Base-by-base conservation (phyloP, 2,113 vertebrate genomes). In the Perca schrenkii region DNA sequence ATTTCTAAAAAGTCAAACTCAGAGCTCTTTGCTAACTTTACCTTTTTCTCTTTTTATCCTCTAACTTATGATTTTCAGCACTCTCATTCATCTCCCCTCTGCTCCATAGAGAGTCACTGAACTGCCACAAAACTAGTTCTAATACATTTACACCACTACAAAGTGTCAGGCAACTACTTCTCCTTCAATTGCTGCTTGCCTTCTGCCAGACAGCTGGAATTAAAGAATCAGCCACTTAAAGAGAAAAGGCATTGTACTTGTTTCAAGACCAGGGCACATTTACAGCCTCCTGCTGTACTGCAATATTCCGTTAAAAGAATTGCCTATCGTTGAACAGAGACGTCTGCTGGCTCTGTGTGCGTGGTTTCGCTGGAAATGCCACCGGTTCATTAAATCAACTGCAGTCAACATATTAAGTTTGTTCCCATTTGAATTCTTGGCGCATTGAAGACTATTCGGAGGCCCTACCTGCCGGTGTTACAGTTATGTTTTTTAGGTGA, bases 401-500 rank as follows among this genome's bases (percentile, higher is more conserved):
- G 89, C 80, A 91, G 82, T 86, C 78, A 83, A 93, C 89, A 91
- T 92, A 92, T 91, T 93, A 92, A 85, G 80, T 91, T 91, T 83
- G 69, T 53, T 88, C 78, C 79, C 80, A 80, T 94, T 89, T 84
- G 82, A 86, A 94, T 94, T 91, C 83, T 77, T 90, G 80, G 57
- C 53, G 60, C 65, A 61, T 70, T 74, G 66, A 74, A 62, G 79
- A 87, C 68, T 62, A 67, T 79, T 83, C 83, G 74, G 74, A 77
- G 70, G 49, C 56, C 61, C 43, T 83, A 91, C 84, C 90, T 86
- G 85, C 86, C 79, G 65, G 69, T 68, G 75, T 74, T 84, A 84
- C 86, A 71, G 79, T 93, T 93, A 93, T 95, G 93, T 94, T 87
- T 95, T 11, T 94, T 93, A 95, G 92, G 88, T 93, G 92, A 95